Evolutionary conservation across 53 echinoderm and acorn worm species (phyloP), one percentile per base, ranked within the genome.

Genomic region (Pentamera pediparva): DNA sequence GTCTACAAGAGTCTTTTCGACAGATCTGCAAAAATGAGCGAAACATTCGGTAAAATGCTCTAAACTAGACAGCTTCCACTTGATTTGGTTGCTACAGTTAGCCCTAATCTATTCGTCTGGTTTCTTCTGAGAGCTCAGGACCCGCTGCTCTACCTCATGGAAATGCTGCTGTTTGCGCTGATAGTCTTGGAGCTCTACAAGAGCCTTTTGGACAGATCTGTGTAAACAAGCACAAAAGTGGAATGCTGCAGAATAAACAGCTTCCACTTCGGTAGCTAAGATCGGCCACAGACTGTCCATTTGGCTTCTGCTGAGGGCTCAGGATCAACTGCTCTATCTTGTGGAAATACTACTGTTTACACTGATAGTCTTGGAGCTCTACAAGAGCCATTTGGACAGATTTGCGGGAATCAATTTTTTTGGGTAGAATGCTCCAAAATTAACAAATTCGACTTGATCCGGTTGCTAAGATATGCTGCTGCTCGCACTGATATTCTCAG

Each of bases 241-340:
- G n/a, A n/a, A n/a, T n/a, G n/a, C n/a, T n/a, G n/a, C n/a, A n/a
- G n/a, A n/a, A n/a, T n/a, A n/a, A n/a, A n/a, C n/a, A n/a, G n/a
- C n/a, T n/a, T n/a, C n/a, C n/a, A n/a, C n/a, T n/a, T n/a, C 91
- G 96, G 78, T 91, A 91, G 62, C 65, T 85, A 10, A 96, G 82
- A 52, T 96, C 91, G 11, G 79, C 81, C 55, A 91, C 88, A 53
- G 78, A 96, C 76, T 96, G 96, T 9, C 85, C 91, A 36, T 96
- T 91, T 25, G 88, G 61, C 39, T 82, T 76, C 4, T 85, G 79
- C 57, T 91, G 85, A 17, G 62, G 55, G 25, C 52, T 73, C 52
- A 59, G 76, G 39, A 96, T 59, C 31, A 75, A 76, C 65, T 91
- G 79, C 78, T 90, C 88, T 2, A 80, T 77, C 27, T 84, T 78